Conservation (phyloP, 2,113 vertebrate genomes). For the Sterna hirundo region DNA sequence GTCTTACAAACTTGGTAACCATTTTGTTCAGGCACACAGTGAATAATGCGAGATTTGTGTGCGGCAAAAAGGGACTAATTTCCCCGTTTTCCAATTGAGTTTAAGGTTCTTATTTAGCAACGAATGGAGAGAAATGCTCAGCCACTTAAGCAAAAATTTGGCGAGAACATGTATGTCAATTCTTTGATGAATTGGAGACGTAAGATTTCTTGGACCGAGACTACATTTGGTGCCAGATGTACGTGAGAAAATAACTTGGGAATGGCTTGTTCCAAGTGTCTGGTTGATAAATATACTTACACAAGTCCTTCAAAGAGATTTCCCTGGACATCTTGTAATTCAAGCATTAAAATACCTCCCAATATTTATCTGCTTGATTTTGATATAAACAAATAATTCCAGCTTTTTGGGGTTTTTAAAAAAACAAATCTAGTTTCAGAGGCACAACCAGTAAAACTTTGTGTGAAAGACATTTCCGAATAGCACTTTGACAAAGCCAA, state of each 20-base stretch:
- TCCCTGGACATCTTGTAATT: neutral
- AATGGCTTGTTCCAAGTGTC: neutral
- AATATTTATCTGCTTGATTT: neutral
- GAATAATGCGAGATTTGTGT: neutral
- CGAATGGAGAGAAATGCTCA: neutral
- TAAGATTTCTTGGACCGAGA: neutral
- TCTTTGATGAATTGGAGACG: neutral
- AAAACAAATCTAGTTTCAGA: neutral
- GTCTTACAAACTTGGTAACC: neutral
- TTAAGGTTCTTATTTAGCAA: neutral
- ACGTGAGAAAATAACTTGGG: neutral
- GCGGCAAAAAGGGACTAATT: neutral
- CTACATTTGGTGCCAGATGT: neutral
- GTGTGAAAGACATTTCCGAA: neutral
- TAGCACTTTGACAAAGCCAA: neutral
- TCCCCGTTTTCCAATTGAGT: neutral
- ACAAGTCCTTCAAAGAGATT: neutral
- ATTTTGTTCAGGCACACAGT: neutral
- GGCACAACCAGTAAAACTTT: neutral
- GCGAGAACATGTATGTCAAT: neutral
- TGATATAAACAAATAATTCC: neutral
- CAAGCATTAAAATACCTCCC: neutral
- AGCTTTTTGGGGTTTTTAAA: neutral
- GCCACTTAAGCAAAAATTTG: neutral
- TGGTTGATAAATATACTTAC: neutral